Evolutionary conservation across 2,888 invertebrate genomes (phyloP), one percentile per base, ranked within the genome.

Genomic region (Tipula confusa): DNA sequence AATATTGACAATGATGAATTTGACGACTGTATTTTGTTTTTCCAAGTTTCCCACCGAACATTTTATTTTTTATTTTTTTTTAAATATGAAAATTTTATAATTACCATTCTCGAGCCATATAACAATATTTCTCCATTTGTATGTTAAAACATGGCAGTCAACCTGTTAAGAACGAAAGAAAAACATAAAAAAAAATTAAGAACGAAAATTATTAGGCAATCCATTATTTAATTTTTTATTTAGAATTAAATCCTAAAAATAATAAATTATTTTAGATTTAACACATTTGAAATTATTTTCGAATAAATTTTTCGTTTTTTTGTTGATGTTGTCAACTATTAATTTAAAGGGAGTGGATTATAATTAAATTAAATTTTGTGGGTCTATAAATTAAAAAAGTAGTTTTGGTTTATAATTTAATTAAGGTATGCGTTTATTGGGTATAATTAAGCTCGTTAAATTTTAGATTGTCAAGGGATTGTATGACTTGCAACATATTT

Each of bases 181-280:
- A 48, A 64, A 64, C 9, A 64, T 2, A 24, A 64, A 24, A 18
- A 64, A 64, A 64, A 24, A 64, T 64, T 64, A 43, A n/a, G 43
- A 43, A 43, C 36, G 36, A 9, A 9, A 36, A 15, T 24, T 64
- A 64, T 24, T 64, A 64, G 24, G 64, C 64, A 64, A 64, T 64
- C 11, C 64, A 24, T 64, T 64, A 64, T 24, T 64, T 43, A 43
- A 43, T 43, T 64, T 64, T 64, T 64, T 24, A 24, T 64, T 43
- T 43, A 24, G n/a, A 64, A 64, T 64, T 64, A 24, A 64, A 64
- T 24, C 18, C 64, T 64, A 64, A 64, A 64, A 64, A 24, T 64
- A 64, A 64, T 64, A 64, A 64, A 64, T 64, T 64, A 64, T 64
- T 64, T 64, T 64, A 64, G 64, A 64, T 64, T 24, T 64, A 64